Base-by-base conservation (phyloP, 1,140 invertebrate species). In the Aphis gossypii region DNA sequence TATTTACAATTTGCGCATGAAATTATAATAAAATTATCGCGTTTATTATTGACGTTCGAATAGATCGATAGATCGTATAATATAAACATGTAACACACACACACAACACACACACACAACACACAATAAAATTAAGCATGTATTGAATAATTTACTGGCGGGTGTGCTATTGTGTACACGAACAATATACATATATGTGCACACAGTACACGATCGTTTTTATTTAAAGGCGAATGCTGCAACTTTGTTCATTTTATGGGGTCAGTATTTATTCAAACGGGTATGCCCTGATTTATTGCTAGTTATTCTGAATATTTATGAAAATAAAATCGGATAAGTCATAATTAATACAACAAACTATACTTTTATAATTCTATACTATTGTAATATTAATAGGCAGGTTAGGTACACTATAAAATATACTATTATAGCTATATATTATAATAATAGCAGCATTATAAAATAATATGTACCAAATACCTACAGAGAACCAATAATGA, bases 11-110 rank as follows among this genome's bases (percentile, higher is more conserved):
- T 88, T 35, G 48, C 86, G 46, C 86, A 88, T 88, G 86, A 88
- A 88, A 88, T 88, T 88, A 51, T 38, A 88, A 88, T 88, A 88
- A 88, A 88, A 88, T 88, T 87, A 87, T 87, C 18, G 86, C 44
- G n/a, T 51, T 88, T 51, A 51, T 88, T 48, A 48, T 88, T 88
- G 86, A 51, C 41, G 23, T 41, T 30, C 84, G 41, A 76, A 76
- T 76, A 76, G 30, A 76, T 76, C 60, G 83, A 84, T 86, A 86
- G 41, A 41, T 25, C 41, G 41, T 46, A 46, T 30, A 46, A 46
- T 46, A 86, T 46, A 46, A 46, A 46, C 14, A 86, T 23, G 30
- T 25, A 51, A 9, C 25, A 83, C 9, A 25, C 35, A 51, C 48
- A 18, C 48, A n/a, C n/a, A n/a, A n/a, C 21, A 25, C 23, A 38